A percentile compares a stretch with the other conserved stretches of the same genome.
Conservation (phyloP, 2,888 invertebrate species). For the Metallyticus violacea region DNA sequence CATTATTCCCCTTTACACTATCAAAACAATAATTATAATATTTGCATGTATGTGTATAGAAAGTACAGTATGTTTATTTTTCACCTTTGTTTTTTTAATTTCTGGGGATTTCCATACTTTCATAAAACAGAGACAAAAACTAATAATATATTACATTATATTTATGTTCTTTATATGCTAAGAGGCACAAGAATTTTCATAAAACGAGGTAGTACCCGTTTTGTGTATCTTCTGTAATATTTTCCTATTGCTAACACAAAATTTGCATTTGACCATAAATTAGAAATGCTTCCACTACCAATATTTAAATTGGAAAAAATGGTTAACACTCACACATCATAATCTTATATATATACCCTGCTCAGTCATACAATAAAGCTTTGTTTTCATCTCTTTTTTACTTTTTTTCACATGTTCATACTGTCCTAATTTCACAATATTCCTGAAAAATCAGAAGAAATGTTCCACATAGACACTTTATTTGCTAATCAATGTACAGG, state of each 20-base stretch:
- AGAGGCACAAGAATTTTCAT: constrained; percentile 18
- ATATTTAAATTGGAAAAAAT: not conserved
- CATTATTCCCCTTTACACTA: constrained; percentile 10
- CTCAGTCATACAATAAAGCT: not conserved
- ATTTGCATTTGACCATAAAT: not conserved
- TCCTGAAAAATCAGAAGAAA: not conserved
- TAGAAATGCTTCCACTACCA: not conserved
- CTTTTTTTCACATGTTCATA: not conserved
- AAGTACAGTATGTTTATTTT: not conserved
- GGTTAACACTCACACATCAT: not conserved
- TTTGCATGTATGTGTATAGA: constrained; percentile 8
- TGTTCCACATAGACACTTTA: not conserved
- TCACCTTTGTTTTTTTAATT: not conserved
- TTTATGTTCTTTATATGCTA: not conserved
- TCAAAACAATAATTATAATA: constrained; percentile 15
- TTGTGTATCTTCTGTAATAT: not conserved
- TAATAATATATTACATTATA: constrained; percentile 11
- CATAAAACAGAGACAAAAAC: constrained; percentile 1
- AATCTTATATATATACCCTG: not conserved
- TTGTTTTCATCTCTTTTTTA: not conserved
- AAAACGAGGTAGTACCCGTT: constrained; percentile 24
- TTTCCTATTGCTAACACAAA: not conserved
- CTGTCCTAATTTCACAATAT: not conserved
- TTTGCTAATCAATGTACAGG: not conserved
- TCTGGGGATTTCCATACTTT: not conserved